These are phyloP conservation scores for Crepidodera aurea DNA, from an alignment of 2,888 invertebrate species.

Conservation along the genomic window DNA sequence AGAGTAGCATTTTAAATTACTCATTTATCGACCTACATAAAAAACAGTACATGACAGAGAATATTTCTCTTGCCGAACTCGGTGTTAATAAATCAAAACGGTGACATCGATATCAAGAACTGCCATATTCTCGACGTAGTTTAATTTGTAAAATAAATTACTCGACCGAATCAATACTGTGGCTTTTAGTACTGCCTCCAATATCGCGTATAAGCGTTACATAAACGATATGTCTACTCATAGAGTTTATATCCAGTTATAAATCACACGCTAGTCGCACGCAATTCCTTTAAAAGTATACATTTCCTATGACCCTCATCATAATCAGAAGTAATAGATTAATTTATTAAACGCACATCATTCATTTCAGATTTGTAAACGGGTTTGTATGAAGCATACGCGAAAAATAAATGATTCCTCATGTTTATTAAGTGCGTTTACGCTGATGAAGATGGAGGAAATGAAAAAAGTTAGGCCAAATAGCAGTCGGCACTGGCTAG, in stretches of 20 bases:
- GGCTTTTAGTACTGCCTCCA: slow-evolving; percentile 9
- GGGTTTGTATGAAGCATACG: not conserved
- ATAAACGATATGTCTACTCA: slow-evolving; percentile 18
- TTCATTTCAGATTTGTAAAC: not conserved
- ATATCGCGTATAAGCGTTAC: slow-evolving; percentile 13
- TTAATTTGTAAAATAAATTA: slow-evolving; percentile 1
- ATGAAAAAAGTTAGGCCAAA: no score
- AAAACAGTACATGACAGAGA: no score
- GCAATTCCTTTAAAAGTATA: slow-evolving; percentile 19
- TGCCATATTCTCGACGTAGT: no score
- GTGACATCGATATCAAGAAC: no score
- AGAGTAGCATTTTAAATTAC: no score
- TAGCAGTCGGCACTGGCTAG: no score
- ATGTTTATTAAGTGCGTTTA: not conserved
- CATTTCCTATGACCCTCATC: slow-evolving; percentile 15
- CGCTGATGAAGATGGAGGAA: no score
- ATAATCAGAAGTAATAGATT: slow-evolving; percentile 11
- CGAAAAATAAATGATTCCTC: not conserved
- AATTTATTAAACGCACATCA: not conserved
- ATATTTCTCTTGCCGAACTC: no score
- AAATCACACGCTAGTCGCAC: slow-evolving; percentile 21
- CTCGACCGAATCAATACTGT: slow-evolving; percentile 7
- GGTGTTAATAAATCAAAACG: no score
- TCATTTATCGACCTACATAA: no score
- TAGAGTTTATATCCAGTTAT: slow-evolving; percentile 23